These are phyloP conservation scores for Orientallactaga sibirica DNA, from an alignment of 2,797 vertebrate species.

Conservation along the genomic window DNA sequence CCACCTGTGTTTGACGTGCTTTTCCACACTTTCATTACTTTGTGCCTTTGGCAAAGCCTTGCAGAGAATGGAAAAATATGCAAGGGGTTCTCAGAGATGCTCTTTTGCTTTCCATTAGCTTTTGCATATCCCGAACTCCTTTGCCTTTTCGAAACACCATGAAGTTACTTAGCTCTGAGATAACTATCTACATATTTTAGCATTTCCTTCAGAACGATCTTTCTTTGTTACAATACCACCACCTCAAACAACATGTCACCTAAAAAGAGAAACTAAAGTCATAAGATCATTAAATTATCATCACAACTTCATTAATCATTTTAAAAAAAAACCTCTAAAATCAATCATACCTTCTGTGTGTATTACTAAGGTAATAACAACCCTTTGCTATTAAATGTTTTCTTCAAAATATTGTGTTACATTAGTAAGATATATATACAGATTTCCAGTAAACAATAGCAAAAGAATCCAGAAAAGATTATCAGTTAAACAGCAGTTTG, in stretches of 20 bases:
- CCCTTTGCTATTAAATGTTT: neutral
- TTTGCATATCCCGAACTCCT: neutral
- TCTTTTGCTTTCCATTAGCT: slow-evolving; percentile 16
- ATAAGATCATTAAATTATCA: slow-evolving; percentile 13
- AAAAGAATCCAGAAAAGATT: neutral
- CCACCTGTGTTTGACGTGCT: neutral
- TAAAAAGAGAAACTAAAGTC: slow-evolving; percentile 5
- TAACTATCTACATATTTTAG: neutral
- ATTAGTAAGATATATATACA: neutral
- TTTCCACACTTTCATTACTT: neutral
- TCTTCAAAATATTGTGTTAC: slow-evolving; percentile 2
- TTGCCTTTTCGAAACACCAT: neutral
- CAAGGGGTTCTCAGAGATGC: neutral
- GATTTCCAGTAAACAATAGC: neutral
- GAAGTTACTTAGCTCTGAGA: neutral
- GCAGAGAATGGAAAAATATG: neutral
- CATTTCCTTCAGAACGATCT: neutral
- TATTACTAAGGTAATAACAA: neutral
- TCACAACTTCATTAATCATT: neutral
- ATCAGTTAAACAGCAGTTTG: neutral
- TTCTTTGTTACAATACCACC: neutral
- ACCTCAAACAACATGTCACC: neutral
- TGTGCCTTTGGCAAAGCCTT: slow-evolving; percentile 16
- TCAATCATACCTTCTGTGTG: neutral
- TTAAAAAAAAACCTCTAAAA: slow-evolving; percentile 25